Conservation (phyloP, 2,797 vertebrate species). For the Mus minutoides region DNA sequence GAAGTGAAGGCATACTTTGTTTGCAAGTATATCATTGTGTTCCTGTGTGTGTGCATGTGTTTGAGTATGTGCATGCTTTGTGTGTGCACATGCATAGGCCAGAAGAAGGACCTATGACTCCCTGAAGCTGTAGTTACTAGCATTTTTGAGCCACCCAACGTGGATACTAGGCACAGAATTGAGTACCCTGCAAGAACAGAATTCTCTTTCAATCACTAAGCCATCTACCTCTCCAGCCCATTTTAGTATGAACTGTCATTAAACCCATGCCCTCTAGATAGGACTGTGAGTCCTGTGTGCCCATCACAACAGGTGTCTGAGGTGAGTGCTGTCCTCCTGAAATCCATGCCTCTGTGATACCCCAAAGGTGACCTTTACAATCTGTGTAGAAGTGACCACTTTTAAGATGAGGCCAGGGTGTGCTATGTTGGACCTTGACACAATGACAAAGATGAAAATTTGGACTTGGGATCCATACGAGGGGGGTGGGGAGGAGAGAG, state of each 20-base stretch:
- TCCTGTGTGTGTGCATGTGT: neutral
- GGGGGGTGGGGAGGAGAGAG: neutral
- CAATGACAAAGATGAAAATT: neutral
- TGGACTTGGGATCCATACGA: neutral
- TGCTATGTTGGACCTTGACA: neutral
- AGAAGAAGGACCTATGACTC: neutral
- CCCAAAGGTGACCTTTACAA: neutral
- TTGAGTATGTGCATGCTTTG: neutral
- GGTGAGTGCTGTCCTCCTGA: neutral
- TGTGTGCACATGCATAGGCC: neutral
- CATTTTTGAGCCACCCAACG: neutral
- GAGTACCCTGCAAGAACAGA: neutral
- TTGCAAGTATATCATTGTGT: neutral
- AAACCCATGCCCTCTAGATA: neutral
- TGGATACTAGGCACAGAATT: neutral
- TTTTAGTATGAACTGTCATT: neutral
- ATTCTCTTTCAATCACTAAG: rapidly evolving
- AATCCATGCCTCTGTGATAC: neutral
- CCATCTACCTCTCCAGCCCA: neutral
- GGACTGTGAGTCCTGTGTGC: neutral
- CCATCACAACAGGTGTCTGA: neutral
- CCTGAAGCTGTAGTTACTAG: neutral
- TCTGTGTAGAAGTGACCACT: neutral
- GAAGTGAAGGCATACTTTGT: neutral
- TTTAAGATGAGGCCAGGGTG: neutral